phyloP scores from a whole-genome alignment of 1,140 invertebrate species.

The Aphaenogaster ashmeadi region DNA sequence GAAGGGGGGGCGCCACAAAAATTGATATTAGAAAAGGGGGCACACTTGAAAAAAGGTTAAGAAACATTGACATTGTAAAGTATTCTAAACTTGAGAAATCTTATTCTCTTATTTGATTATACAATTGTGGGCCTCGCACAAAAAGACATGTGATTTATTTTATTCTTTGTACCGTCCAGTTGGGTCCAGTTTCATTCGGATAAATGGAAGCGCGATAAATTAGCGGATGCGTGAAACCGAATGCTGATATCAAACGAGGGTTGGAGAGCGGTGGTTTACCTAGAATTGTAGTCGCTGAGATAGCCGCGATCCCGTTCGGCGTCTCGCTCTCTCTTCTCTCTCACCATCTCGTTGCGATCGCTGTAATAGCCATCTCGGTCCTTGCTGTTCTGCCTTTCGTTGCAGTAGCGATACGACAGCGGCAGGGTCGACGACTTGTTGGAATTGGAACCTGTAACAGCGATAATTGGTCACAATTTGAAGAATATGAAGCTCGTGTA shows the following conservation, averaged over 20 bases:
- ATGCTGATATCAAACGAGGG: background rate
- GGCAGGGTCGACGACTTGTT: conserved; percentile 93
- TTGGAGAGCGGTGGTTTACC: conserved; percentile 85
- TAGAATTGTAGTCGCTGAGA: conserved; percentile 94
- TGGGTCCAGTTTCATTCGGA: background rate
- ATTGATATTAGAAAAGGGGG: too few species aligned
- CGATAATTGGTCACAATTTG: background rate
- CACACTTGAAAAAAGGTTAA: too few species aligned
- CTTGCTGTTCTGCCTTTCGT: conserved; percentile 89
- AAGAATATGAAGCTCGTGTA: background rate
- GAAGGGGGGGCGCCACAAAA: too few species aligned
- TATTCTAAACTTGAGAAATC: background rate
- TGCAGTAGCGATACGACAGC: conserved; percentile 88
- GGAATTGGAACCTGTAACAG: conserved; percentile 83
- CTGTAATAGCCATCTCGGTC: conserved; percentile 95
- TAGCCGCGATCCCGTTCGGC: conserved; percentile 92
- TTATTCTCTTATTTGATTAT: conserved; percentile 19
- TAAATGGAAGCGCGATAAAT: background rate
- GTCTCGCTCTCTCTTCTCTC: conserved; percentile 90
- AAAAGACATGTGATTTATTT: background rate
- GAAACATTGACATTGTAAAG: background rate
- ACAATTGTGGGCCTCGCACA: background rate
- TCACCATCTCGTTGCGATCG: conserved; percentile 93
- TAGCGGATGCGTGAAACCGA: background rate
- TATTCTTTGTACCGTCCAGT: background rate